These are phyloP conservation scores for Perdix hodgsoniae DNA, from an alignment of 2,797 vertebrate genomes.

Conservation along the genomic window DNA sequence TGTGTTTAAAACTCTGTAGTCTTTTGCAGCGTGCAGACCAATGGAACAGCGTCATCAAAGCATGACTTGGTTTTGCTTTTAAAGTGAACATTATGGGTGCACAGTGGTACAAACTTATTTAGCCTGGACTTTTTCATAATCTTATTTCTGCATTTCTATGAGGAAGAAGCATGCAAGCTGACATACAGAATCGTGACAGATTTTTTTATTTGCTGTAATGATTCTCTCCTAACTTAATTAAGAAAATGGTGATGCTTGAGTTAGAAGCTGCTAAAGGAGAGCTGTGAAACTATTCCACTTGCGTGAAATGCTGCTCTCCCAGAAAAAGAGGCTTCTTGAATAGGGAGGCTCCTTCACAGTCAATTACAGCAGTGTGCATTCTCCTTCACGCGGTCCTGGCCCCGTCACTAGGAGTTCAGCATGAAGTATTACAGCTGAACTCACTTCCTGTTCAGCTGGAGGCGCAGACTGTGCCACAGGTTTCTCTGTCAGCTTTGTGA, in stretches of 20 bases:
- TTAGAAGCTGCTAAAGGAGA: not conserved
- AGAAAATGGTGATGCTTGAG: not conserved
- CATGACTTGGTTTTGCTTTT: accelerated
- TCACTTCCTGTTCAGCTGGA: constrained; percentile 33
- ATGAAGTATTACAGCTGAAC: not conserved
- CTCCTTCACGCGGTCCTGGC: not conserved
- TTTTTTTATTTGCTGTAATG: not conserved
- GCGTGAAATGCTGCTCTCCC: not conserved
- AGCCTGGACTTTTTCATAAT: not conserved
- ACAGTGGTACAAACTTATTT: not conserved
- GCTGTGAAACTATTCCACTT: not conserved
- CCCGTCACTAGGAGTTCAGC: accelerated
- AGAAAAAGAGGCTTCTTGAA: not conserved
- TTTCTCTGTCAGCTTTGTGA: not conserved
- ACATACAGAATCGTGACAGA: not conserved
- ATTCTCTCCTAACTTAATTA: not conserved
- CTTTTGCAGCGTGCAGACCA: not conserved
- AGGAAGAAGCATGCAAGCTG: not conserved
- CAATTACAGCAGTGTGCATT: not conserved
- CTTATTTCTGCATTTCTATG: not conserved
- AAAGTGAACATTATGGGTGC: accelerated
- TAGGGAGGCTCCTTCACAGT: not conserved
- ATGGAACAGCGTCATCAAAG: not conserved
- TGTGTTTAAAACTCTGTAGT: not conserved
- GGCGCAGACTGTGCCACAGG: not conserved